Evolutionary conservation across 2,888 invertebrate species (phyloP).

Genomic region (Cremastinae sp.): DNA sequence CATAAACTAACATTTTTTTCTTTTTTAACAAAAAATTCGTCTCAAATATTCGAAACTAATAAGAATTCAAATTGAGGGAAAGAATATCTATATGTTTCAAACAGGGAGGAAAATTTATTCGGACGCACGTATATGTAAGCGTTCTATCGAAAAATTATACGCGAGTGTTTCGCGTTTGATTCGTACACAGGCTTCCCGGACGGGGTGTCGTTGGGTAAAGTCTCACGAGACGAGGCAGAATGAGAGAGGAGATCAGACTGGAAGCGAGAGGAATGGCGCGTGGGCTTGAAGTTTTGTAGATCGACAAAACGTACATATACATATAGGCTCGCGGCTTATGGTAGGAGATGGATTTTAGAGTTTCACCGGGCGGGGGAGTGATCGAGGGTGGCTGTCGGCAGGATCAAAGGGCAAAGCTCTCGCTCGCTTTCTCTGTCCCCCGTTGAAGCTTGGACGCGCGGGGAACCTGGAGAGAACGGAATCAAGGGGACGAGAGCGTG

Average conservation of each 20-base stretch:
- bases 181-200: constrained; percentile 61
- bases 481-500: constrained; percentile 57
- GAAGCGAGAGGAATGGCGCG: constrained; percentile 37
- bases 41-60: neutral
- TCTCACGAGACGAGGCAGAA: constrained; percentile 38
- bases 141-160: constrained; percentile 32
- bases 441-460: constrained; percentile 74
- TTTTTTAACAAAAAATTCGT: no score
- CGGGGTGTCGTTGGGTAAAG: constrained; percentile 46
- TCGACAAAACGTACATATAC: constrained; percentile 26
- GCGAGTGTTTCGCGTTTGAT: constrained; percentile 66
- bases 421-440: neutral
- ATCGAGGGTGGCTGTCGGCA: constrained; percentile 77
- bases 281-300: constrained; percentile 67
- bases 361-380: constrained; percentile 61
- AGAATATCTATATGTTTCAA: neutral
- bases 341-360: constrained; percentile 53
- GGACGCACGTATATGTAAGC: constrained; percentile 62
- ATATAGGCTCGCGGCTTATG: constrained; percentile 54
- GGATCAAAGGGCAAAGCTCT: constrained; percentile 78
- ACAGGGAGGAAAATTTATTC: constrained; percentile 8
- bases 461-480: constrained; percentile 65
- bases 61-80: no score
- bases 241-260: constrained; percentile 20
- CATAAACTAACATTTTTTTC: no score